A percentile compares a stretch with the other conserved stretches of the same genome.
Evolutionary conservation across 2,888 invertebrate genomes (phyloP).

Genomic region (Xanthorhoe designata): DNA sequence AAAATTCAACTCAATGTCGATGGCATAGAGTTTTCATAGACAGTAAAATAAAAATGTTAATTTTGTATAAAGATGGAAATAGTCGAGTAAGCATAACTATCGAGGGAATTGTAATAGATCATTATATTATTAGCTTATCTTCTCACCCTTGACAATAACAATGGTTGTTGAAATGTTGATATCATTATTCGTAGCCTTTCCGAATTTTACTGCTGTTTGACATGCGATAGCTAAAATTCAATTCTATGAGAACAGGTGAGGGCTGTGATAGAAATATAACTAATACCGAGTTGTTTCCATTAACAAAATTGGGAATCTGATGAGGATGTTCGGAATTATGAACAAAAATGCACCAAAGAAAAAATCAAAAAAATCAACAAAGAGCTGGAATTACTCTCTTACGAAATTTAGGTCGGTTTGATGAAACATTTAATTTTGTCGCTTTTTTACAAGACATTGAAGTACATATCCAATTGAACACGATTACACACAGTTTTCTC

Average conservation of each 20-base stretch:
- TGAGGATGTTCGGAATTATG: too few species aligned
- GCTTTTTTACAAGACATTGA: too few species aligned
- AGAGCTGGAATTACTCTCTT: too few species aligned
- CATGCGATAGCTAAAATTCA: constrained; percentile 79
- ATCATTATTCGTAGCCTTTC: constrained; percentile 73
- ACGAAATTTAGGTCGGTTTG: too few species aligned
- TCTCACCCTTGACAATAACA: constrained; percentile 85
- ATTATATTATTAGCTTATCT: constrained; percentile 85
- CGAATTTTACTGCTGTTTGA: constrained; percentile 73
- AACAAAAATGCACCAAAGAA: too few species aligned
- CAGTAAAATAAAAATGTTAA: constrained; percentile 48
- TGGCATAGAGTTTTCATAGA: constrained; percentile 34
- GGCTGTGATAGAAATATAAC: constrained; percentile 18
- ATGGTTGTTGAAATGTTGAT: constrained; percentile 82
- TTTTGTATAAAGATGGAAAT: constrained; percentile 64
- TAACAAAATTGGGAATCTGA: too few species aligned
- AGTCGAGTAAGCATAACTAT: constrained; percentile 64
- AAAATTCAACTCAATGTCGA: constrained; percentile 44
- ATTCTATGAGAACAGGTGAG: constrained; percentile 69
- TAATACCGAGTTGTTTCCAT: too few species aligned
- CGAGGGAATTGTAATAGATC: constrained; percentile 74
- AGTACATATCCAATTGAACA: constrained; percentile 2
- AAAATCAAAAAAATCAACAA: too few species aligned
- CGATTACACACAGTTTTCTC: neutral
- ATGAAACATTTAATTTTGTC: too few species aligned